Evolutionary conservation across 2,888 invertebrate species (phyloP), one percentile per base, ranked within the genome.

Genomic region (Spisula subtruncata): DNA sequence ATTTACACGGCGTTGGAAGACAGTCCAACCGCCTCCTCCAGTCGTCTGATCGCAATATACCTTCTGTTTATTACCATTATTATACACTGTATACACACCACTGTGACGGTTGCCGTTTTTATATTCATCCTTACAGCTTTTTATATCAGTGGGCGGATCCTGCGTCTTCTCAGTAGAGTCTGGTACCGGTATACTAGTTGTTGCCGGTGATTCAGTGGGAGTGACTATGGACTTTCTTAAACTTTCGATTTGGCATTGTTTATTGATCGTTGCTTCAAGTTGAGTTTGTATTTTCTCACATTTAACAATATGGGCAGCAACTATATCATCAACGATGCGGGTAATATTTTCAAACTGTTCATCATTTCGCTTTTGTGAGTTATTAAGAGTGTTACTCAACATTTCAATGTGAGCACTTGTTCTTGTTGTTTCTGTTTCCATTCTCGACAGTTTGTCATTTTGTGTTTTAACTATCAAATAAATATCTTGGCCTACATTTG

Each of bases 1-100:
- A 29, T 83, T 48, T 12, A 35, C 8, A 16, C 88, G 79, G n/a
- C 86, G 82, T 54, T 85, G 81, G 71, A 87, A 81, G 0, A 82
- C 89, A 16, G 46, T 83, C 90, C 90, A 90, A 12, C 90, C 90
- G 0, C 88, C 88, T 18, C 86, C 83, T 35, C 80, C 88, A 0
- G 88, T 88, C 10, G 51, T 54, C 85, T 88, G 88, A 48, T 90
- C 90, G 80, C 90, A 90, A 60, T 41, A 79, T 14, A 75, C 32
- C 4, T 75, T 14, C 5, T 4, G 8, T 75, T 16, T 14, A 16
- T 8, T 75, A 14, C 35, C 75, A 16, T 16, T 35, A 0, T 14
- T 60, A n/a, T 51, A n/a, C 0, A 83, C 20, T 18, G 16, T 16
- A 32, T 83, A 83, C 6, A 83, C 83, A 20, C 83, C 83, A 41